phyloP scores from a whole-genome alignment of 2,888 invertebrate genomes.

The Ennomos fuscantarius region DNA sequence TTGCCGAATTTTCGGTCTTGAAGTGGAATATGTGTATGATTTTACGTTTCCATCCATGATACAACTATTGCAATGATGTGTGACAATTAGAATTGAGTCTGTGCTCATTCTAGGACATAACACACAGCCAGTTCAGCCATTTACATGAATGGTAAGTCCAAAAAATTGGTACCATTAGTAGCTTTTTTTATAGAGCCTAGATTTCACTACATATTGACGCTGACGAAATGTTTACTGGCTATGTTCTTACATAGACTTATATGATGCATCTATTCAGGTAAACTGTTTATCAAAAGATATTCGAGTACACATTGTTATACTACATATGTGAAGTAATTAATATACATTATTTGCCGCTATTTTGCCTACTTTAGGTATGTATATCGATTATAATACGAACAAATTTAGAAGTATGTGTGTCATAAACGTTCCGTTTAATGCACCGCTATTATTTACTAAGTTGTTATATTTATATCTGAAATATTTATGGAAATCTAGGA shows the following conservation, averaged over 20 bases:
- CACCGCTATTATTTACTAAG: constrained; percentile 32
- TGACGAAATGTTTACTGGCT: constrained; percentile 31
- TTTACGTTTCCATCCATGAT: constrained; percentile 57
- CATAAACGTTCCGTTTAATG: constrained; percentile 64
- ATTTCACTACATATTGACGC: constrained; percentile 51
- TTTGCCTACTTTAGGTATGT: constrained; percentile 66
- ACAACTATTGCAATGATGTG: constrained; percentile 67
- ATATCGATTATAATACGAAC: constrained; percentile 63
- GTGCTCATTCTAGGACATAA: constrained; percentile 50
- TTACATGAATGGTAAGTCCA: constrained; percentile 85
- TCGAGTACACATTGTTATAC: constrained; percentile 50
- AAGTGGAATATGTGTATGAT: constrained; percentile 70
- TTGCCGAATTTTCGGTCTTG: constrained; percentile 79
- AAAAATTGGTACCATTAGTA: constrained; percentile 77
- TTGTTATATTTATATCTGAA: constrained; percentile 8
- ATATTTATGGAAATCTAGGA: background rate
- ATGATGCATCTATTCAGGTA: constrained; percentile 17
- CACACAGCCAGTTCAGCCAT: constrained; percentile 77
- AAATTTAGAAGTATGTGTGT: constrained; percentile 57
- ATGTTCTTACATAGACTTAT: constrained; percentile 8
- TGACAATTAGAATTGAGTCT: constrained; percentile 61
- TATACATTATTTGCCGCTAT: constrained; percentile 78
- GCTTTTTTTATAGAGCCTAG: constrained; percentile 65
- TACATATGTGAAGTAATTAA: constrained; percentile 49
- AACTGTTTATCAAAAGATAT: constrained; percentile 44